Evolutionary conservation across 2,797 vertebrate genomes (phyloP).

Genomic region (Corythornis leucogaster): DNA sequence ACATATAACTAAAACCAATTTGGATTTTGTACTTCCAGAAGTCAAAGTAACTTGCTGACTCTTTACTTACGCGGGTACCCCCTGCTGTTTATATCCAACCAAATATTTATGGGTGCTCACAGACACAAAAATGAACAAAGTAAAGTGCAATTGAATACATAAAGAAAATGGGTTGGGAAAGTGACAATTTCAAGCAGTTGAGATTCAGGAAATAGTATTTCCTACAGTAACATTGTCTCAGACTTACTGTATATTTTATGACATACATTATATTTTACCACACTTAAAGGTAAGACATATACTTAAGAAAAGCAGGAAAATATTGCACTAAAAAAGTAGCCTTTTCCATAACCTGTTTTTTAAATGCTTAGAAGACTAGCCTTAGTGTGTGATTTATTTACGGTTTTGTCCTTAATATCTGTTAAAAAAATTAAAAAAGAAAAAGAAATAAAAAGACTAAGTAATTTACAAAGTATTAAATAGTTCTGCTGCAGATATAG

Average conservation of each 20-base stretch:
- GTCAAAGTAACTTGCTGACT: neutral
- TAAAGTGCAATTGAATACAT: neutral
- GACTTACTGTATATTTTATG: conserved; percentile 11
- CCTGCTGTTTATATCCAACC: neutral
- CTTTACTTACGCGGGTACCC: neutral
- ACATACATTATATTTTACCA: neutral
- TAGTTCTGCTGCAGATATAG: neutral
- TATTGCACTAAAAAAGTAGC: neutral
- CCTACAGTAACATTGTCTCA: conserved; percentile 36
- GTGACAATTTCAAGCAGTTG: neutral
- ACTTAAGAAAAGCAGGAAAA: conserved; percentile 26
- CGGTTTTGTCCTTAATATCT: neutral
- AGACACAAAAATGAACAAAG: neutral
- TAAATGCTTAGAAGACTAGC: conserved; percentile 1
- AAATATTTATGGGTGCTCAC: neutral
- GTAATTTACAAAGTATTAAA: neutral
- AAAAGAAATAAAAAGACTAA: neutral
- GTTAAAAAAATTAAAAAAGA: neutral
- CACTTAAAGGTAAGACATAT: neutral
- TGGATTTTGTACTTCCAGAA: neutral
- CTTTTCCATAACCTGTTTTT: neutral
- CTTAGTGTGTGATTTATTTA: neutral
- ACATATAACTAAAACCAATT: neutral
- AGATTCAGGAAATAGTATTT: conserved; percentile 25
- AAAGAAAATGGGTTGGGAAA: neutral